phyloP scores from a whole-genome alignment of 2,113 vertebrate species.

The Plotosus lineatus region DNA sequence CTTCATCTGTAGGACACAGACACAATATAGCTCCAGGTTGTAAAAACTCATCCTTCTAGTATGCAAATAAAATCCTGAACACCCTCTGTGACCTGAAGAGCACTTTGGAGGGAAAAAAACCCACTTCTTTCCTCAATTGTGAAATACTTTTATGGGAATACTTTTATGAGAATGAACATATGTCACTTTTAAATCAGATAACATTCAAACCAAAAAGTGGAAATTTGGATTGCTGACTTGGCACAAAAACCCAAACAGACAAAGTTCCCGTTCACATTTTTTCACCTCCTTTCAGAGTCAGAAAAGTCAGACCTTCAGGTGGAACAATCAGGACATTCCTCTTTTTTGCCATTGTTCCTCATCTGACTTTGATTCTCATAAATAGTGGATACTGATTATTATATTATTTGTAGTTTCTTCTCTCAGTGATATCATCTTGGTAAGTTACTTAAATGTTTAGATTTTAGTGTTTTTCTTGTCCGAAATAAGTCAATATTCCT shows the following conservation, averaged over 20 bases:
- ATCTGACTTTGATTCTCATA: not conserved
- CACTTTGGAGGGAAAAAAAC: no score
- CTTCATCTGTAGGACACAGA: not conserved
- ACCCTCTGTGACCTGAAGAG: not conserved
- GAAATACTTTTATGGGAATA: no score
- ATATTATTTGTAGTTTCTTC: not conserved
- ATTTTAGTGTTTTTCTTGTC: no score
- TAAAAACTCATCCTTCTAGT: not conserved
- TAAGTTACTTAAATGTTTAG: no score
- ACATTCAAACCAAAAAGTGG: not conserved
- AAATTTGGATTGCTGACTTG: not conserved
- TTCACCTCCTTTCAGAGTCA: not conserved
- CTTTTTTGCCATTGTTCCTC: not conserved
- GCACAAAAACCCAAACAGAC: not conserved
- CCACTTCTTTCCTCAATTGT: no score
- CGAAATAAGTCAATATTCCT: no score
- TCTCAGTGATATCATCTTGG: not conserved
- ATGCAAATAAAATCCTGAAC: not conserved
- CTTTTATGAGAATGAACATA: no score
- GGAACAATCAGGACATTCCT: no score
- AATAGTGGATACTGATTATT: not conserved
- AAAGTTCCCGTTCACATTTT: not conserved
- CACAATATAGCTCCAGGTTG: no score
- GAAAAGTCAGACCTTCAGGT: not conserved
- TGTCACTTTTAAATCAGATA: not conserved